These are phyloP conservation scores for Scaptomyza reducta DNA, from an alignment of 2,888 invertebrate genomes.

Conservation along the genomic window DNA sequence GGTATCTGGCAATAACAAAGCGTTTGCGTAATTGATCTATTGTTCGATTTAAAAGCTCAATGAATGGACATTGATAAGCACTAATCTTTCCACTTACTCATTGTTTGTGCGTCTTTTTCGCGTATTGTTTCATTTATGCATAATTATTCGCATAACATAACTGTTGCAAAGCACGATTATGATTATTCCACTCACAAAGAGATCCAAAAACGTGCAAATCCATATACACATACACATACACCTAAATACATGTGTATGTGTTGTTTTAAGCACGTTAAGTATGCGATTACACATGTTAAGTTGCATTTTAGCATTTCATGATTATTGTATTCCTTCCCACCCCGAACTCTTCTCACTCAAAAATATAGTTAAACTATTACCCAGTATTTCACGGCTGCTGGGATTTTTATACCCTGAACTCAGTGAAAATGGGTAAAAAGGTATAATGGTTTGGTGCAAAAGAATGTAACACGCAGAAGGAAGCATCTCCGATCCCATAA, in stretches of 20 bases:
- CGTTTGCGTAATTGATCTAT: constrained; percentile 9
- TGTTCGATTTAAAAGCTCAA: background rate
- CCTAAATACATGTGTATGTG: background rate
- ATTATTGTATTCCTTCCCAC: background rate
- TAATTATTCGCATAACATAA: constrained; percentile 9
- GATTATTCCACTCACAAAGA: background rate
- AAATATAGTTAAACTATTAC: background rate
- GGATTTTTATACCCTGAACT: too few relatives aligned
- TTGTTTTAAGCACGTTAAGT: background rate
- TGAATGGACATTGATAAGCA: background rate
- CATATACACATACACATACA: background rate
- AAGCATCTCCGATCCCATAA: too few relatives aligned
- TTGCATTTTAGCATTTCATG: background rate
- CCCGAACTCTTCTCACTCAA: background rate
- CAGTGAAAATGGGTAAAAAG: too few relatives aligned
- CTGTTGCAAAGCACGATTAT: background rate
- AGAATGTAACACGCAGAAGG: too few relatives aligned
- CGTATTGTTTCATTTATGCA: constrained; percentile 9
- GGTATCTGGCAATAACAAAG: background rate
- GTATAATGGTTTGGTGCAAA: too few relatives aligned
- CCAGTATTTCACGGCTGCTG: background rate
- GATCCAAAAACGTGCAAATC: background rate
- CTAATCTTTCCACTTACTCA: background rate
- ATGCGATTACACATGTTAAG: constrained; percentile 7
- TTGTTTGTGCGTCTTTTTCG: constrained; percentile 3